Evolutionary conservation across 2,797 vertebrate genomes (phyloP), one percentile per base, ranked within the genome.

Genomic region (Pseudochromis fuscus): DNA sequence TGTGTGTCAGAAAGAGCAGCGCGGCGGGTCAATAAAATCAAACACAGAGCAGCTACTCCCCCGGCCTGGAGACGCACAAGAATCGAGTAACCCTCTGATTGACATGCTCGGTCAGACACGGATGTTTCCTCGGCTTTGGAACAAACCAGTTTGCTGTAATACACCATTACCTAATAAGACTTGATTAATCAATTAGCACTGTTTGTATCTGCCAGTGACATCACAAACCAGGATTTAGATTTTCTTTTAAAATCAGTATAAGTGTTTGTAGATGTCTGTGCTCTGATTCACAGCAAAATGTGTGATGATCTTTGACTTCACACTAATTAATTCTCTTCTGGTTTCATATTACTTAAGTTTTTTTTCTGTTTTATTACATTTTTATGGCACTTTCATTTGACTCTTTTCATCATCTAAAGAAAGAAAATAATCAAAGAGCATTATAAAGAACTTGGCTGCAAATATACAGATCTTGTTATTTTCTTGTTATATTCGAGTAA

Each of bases 1-100:
- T 82, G 66, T 90, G 56, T 83, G 87, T 87, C 79, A 74, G 81
- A 74, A 87, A 57, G 83, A 73, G 70, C 87, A 21, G 64, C 40
- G 69, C 59, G 65, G 63, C 77, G 82, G 90, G 88, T 93, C 88
- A 87, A 78, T 84, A 79, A 52, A 61, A 83, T 91, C 90, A 87
- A 84, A 83, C 18, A 79, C 78, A 85, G 68, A 64, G 46, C 51
- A 50, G 59, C 67, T 75, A 53, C 50, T 88, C 69, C 51, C 19
- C 23, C 23, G 53, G 52, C 38, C 46, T 31, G 18, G 13, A 44
- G 58, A 55, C 73, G 65, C 28, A 67, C 59, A 77, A 66, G 18
- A 74, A 73, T 66, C 44, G 61, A 78, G 63, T 55, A 49, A 31
- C 48, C 31, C 16, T 46, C 57, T 84, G 89, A 88, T 56, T 80